Evolutionary conservation across 2,888 invertebrate species (phyloP), one percentile per base, ranked within the genome.

Genomic region (Mechanitis messenoides): DNA sequence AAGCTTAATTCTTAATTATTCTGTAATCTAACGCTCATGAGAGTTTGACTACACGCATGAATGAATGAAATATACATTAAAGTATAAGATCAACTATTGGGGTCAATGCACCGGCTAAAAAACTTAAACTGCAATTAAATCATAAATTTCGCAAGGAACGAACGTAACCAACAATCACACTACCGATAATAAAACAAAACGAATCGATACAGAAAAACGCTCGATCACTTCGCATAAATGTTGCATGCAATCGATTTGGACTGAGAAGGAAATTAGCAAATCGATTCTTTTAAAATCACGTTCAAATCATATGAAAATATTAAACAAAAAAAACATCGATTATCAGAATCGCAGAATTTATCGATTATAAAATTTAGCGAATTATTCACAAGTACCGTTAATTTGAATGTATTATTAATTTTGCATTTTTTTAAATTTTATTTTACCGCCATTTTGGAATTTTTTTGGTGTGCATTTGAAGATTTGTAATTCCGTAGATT

Each of bases 101-200:
- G 78, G 72, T 70, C 78, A 69, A 74, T 74, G 80, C 74, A 72
- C 81, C 68, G 75, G 62, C 72, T 72, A 76, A 72, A 74, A 74
- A 75, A 69, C 68, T 74, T 74, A 82, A 80, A 79, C 76, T 72
- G 81, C 87, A 89, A 89, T 89, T 89, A 89, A 89, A 88, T 85
- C 87, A 87, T 89, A 89, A 88, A 89, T 88, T 85, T 83, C 79
- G 77, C 82, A 82, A 82, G 84, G 86, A 83, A 83, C 75, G 81
- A 75, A 78, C 80, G 81, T 81, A 88, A 86, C 88, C 86, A 81
- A 88, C 88, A 88, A 89, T 88, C 88, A 88, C 81, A 85, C 82
- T 79, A 79, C 82, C 83, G 83, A 87, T 85, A 86, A 86, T 84
- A 82, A 82, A 84, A 87, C 84, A 85, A 84, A 86, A 85, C 78